Conservation (phyloP, 2,797 vertebrate genomes). For the Hippopotamyrus pictus region DNA sequence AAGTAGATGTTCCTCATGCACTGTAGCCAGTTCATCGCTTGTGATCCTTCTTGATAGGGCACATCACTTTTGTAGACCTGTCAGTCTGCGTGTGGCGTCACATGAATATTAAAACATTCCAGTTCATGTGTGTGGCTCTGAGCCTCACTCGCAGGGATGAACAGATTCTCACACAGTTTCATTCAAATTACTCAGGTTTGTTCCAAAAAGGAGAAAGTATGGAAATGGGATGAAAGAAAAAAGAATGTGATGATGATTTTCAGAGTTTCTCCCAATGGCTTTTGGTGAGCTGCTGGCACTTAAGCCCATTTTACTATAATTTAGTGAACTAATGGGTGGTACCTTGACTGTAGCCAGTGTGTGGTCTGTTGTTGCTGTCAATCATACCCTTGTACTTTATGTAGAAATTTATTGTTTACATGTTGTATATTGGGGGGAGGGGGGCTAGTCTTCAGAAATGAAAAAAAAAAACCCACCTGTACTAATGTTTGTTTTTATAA, state of each 20-base stretch:
- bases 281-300: not conserved
- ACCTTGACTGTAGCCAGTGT: not conserved
- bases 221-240: not conserved
- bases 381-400: not conserved
- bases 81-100: not conserved
- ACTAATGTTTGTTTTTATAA: not conserved
- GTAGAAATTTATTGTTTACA: constrained; percentile 6
- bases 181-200: not conserved
- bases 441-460: not conserved
- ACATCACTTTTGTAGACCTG: not conserved
- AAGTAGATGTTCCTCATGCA: not conserved
- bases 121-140: not conserved
- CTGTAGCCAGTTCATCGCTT: not conserved
- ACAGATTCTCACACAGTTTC: not conserved
- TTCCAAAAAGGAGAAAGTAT: not conserved
- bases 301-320: not conserved
- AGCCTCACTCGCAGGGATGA: not conserved
- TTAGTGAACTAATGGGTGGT: not conserved
- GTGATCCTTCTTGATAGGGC: not conserved
- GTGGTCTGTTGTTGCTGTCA: not conserved
- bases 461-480: constrained; percentile 3
- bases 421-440: not conserved
- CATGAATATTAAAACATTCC: not conserved
- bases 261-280: not conserved
- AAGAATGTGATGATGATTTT: not conserved